Evolutionary conservation across 2,797 vertebrate genomes (phyloP), one percentile per base, ranked within the genome.

Genomic region (Ataeniobius toweri): DNA sequence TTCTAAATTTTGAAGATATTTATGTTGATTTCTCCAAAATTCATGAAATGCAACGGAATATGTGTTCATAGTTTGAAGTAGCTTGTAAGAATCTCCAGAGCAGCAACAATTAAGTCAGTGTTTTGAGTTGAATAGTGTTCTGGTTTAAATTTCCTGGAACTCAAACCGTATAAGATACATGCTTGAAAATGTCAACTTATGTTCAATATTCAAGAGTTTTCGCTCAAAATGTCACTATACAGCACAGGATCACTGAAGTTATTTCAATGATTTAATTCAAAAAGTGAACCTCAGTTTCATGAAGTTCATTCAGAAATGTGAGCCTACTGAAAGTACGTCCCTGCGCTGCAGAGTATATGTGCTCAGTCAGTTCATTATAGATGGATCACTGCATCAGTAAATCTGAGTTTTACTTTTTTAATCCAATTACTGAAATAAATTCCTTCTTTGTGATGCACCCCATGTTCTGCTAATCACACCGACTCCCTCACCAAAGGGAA

Each of bases 381-480:
- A 1, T 46, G 44, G 7, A 46, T 46, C 50, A 14, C 13, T 14
- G 13, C 50, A 51, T 51, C 50, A 51, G 2, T 14, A 51, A 51
- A 16, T 51, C 50, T 53, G 5, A 20, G 5, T 56, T 41, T 67
- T 0, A 44, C 22, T 44, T 39, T 63, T 56, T 58, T 2, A 53
- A 53, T 22, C 20, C 10, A 53, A 5, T 53, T 53, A 20, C 16
- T 53, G 51, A 53, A 53, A 53, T 12, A 58, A 58, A n/a, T n/a
- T 1, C 2, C 24, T 2, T 55, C 1, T 26, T 58, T 26, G 7
- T 68, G 39, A 24, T 44, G 24, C 71, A 55, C 18, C 26, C 2
- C 71, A 41, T 72, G 68, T 73, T 59, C 67, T 59, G 61, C 72
- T 73, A 61, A 80, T 76, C 55, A 53, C 73, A 12, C 74, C 13